phyloP scores from a whole-genome alignment of 2,113 vertebrate species.

The Asarcornis scutulata region DNA sequence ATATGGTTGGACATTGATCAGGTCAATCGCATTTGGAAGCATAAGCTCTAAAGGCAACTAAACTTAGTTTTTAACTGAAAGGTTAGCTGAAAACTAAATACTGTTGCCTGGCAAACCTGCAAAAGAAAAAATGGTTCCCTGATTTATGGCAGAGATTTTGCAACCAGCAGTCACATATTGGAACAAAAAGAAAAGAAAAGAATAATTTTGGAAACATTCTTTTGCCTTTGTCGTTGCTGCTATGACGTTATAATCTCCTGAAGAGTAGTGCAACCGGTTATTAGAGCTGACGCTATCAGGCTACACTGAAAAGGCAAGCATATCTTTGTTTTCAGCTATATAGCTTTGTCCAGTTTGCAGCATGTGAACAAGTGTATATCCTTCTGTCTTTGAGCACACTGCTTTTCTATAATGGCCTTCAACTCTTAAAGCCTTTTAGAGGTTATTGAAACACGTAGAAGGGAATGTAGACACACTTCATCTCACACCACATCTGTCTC shows the following conservation, averaged over 20 bases:
- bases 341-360: neutral
- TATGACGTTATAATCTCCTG: neutral
- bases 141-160: constrained; percentile 48
- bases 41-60: constrained; percentile 83
- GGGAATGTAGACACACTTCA: neutral
- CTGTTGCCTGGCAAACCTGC: constrained; percentile 63
- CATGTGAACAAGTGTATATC: neutral
- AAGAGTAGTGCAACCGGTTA: neutral
- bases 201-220: constrained; percentile 63
- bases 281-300: neutral
- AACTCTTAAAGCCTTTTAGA: neutral
- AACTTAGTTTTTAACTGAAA: constrained; percentile 86
- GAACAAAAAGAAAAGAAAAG: constrained; percentile 66
- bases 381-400: neutral
- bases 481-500: neutral
- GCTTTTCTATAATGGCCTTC: neutral
- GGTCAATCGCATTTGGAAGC: constrained; percentile 63
- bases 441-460: neutral
- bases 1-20: neutral
- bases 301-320: neutral
- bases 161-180: constrained; percentile 53
- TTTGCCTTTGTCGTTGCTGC: constrained; percentile 75
- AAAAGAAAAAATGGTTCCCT: constrained; percentile 38
- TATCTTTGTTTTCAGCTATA: neutral
- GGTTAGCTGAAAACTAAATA: constrained; percentile 81